Conservation (phyloP, 2,888 invertebrate species). For the Polia nebulosa region DNA sequence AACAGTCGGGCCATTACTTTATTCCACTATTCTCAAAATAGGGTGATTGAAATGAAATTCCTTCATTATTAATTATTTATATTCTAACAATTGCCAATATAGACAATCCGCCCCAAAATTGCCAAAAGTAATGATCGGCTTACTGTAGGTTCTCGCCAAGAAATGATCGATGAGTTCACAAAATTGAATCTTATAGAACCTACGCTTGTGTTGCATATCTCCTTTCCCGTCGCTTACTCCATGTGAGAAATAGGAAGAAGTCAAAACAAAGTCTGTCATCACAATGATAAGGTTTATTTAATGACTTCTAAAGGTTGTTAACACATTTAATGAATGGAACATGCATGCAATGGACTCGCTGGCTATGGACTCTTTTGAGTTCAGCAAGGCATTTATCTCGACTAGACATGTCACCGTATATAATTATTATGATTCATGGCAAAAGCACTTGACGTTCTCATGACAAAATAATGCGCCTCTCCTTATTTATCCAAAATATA, state of each 20-base stretch:
- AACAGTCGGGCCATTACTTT: no score
- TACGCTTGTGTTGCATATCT: background rate
- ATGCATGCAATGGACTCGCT: background rate
- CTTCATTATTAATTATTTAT: no score
- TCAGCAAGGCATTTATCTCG: background rate
- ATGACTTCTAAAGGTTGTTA: background rate
- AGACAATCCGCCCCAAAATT: no score
- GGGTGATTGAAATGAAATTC: no score
- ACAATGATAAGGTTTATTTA: conserved; percentile 6
- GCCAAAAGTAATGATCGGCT: no score
- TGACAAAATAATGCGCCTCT: conserved; percentile 25
- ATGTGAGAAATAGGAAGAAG: conserved; percentile 3
- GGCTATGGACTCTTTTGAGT: conserved; percentile 7
- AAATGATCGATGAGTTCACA: background rate
- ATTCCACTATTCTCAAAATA: no score
- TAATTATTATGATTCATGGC: conserved; percentile 29
- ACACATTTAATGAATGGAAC: conserved; percentile 3
- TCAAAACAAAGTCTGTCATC: background rate
- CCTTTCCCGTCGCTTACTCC: background rate
- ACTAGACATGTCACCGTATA: conserved; percentile 7
- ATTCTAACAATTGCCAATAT: no score
- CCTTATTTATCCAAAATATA: background rate
- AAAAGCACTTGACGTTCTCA: conserved; percentile 4
- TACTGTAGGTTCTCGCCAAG: background rate
- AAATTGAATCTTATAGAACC: background rate